A percentile compares a stretch with the other conserved stretches of the same genome.
These are phyloP conservation scores for Rhincodon typus DNA, from an alignment of 2,797 vertebrate species.

Conservation along the genomic window DNA sequence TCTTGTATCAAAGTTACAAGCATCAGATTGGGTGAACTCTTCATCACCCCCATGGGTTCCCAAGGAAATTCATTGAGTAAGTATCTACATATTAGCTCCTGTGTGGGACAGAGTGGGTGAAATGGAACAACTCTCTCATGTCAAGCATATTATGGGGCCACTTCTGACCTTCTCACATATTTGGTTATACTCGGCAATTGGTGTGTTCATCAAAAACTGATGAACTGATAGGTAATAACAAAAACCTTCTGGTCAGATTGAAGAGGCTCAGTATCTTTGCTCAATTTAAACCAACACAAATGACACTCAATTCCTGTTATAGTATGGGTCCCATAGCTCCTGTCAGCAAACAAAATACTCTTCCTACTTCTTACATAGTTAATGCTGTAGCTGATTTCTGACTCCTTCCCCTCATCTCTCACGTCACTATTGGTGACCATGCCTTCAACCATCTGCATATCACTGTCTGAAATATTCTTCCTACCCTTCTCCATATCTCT, in stretches of 20 bases:
- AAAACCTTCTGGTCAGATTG: not conserved
- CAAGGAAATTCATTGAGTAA: not conserved
- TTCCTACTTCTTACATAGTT: not conserved
- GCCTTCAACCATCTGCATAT: not conserved
- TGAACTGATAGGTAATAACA: not conserved
- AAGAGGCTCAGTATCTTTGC: not conserved
- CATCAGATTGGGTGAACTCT: not conserved
- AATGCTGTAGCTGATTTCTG: not conserved
- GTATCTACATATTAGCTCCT: not conserved
- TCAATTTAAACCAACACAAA: not conserved
- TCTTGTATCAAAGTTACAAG: not conserved
- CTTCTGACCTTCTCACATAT: not conserved
- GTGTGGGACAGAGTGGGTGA: not conserved
- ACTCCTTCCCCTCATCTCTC: not conserved
- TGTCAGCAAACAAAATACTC: not conserved
- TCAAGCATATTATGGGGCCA: not conserved
- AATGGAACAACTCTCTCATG: not conserved
- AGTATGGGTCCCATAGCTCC: not conserved
- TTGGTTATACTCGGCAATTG: not conserved
- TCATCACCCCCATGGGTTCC: not conserved
- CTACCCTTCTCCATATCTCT: not conserved
- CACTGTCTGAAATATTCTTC: not conserved
- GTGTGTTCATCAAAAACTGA: not conserved
- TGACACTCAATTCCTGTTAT: not conserved
- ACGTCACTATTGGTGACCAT: not conserved